phyloP scores from a whole-genome alignment of 2,113 vertebrate genomes.

The Chloropsis cyanopogon region DNA sequence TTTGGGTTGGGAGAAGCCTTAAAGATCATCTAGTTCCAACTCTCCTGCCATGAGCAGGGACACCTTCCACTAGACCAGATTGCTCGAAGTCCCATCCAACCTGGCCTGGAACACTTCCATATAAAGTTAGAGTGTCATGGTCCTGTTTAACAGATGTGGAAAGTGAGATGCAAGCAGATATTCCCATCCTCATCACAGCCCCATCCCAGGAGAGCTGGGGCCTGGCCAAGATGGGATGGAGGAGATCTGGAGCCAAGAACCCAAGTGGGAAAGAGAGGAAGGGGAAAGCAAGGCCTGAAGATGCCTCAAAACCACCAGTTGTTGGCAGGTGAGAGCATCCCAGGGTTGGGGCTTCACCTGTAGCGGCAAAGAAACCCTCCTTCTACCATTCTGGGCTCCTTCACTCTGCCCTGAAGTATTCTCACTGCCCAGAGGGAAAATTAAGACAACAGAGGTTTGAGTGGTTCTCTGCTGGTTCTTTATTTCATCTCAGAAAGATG shows the following conservation, averaged over 20 bases:
- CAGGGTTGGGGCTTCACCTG: not conserved
- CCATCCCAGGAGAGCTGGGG: not conserved
- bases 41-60: not conserved
- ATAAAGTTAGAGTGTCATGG: not conserved
- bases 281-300: not conserved
- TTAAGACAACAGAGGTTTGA: not conserved
- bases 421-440: not conserved
- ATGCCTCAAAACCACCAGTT: not conserved
- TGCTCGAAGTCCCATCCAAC: not conserved
- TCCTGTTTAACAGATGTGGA: not conserved
- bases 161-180: not conserved
- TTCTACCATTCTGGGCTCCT: not conserved
- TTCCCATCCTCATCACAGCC: not conserved
- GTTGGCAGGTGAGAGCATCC: rapidly evolving
- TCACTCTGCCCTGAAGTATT: not conserved
- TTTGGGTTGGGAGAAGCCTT: not conserved
- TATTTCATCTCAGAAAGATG: not conserved
- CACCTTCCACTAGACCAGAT: not conserved
- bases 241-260: not conserved
- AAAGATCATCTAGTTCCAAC: not conserved
- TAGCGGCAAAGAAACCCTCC: not conserved
- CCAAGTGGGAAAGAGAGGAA: not conserved
- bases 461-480: not conserved
- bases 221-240: not conserved
- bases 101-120: not conserved